These are phyloP conservation scores for Pocillopora verrucosa DNA, from an alignment of 64 coral and sea anemone species.

Conservation along the genomic window DNA sequence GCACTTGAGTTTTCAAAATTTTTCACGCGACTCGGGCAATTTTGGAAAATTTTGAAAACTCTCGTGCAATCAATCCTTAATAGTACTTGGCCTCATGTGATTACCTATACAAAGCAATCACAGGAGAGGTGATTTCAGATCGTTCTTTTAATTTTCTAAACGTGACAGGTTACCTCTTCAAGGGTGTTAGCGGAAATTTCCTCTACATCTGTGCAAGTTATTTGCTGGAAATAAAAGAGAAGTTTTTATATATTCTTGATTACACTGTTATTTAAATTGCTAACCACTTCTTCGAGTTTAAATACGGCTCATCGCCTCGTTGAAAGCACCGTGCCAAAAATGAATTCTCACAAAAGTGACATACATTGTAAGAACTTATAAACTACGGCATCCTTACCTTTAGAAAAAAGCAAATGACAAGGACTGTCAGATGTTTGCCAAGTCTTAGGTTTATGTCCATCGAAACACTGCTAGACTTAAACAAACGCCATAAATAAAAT, in stretches of 20 bases:
- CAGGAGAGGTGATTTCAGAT: not conserved
- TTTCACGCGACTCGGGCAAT: too few relatives aligned
- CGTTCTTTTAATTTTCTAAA: not conserved
- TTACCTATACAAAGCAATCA: not conserved
- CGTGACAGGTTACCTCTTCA: not conserved
- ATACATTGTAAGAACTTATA: not conserved
- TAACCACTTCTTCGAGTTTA: not conserved
- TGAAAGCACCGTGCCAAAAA: not conserved
- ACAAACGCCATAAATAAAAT: not conserved
- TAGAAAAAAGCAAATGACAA: not conserved
- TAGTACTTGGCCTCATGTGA: too few relatives aligned
- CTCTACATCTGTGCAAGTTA: not conserved
- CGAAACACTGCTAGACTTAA: not conserved
- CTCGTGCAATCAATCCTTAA: too few relatives aligned
- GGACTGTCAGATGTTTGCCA: not conserved
- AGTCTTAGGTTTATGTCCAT: not conserved
- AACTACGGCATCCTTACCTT: not conserved
- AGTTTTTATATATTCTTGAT: not conserved
- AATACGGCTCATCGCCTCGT: not conserved
- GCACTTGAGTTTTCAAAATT: too few relatives aligned
- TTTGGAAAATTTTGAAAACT: too few relatives aligned
- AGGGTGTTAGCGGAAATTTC: not conserved
- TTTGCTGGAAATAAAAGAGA: not conserved
- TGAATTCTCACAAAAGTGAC: not conserved
- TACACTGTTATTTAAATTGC: too few relatives aligned